Evolutionary conservation across 2,113 vertebrate genomes (phyloP).

Genomic region (Eudyptes chrysolophus): DNA sequence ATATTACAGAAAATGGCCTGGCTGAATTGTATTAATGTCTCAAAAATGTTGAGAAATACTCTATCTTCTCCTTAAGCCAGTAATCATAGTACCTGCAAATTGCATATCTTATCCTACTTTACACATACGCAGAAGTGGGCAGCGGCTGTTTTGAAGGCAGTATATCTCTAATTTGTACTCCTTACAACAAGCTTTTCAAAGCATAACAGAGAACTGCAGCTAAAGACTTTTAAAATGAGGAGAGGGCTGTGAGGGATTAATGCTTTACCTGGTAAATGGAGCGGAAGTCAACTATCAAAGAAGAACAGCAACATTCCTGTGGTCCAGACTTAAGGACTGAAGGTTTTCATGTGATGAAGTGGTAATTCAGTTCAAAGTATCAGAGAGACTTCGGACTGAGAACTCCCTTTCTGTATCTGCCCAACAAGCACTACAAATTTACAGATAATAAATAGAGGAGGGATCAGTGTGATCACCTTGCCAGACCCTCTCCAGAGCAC

Average conservation of each 20-base stretch:
- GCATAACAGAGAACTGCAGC: constrained; percentile 10
- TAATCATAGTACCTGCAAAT: constrained; percentile 62
- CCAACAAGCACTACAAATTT: neutral
- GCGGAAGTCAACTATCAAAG: constrained; percentile 61
- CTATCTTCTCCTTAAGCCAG: constrained; percentile 53
- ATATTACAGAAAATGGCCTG: constrained; percentile 55
- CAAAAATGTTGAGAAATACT: constrained; percentile 47
- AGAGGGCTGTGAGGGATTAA: constrained; percentile 38
- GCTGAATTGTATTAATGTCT: constrained; percentile 60
- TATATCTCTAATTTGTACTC: constrained; percentile 38
- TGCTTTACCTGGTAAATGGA: constrained; percentile 56
- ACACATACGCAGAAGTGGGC: constrained; percentile 30
- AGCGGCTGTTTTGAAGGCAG: constrained; percentile 46
- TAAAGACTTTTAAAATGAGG: constrained; percentile 36
- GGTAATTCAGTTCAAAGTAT: constrained; percentile 59
- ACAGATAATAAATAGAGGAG: neutral
- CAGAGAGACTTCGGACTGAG: neutral
- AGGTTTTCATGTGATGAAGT: constrained; percentile 53
- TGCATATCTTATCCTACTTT: constrained; percentile 62
- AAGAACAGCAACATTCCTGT: neutral
- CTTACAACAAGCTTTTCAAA: constrained; percentile 44
- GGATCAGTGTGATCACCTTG: neutral
- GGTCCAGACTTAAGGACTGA: neutral
- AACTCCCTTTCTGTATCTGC: neutral
- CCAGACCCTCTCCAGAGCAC: neutral